phyloP scores from a whole-genome alignment of 2,888 invertebrate species.

The Acronicta aceris region DNA sequence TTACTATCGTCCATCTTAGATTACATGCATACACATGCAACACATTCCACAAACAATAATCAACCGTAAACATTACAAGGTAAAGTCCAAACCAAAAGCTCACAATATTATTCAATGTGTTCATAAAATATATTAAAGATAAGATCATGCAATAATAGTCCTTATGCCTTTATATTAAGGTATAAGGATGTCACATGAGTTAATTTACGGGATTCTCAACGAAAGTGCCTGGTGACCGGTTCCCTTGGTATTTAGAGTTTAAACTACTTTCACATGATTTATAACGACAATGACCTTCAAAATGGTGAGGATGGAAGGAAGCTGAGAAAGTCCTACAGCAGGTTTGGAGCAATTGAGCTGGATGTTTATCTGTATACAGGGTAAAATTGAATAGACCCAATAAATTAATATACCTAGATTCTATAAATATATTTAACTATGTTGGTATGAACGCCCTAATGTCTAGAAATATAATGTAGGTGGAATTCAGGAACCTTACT shows the following conservation, averaged over 20 bases:
- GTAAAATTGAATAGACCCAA: no score
- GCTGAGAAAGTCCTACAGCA: conserved; percentile 16
- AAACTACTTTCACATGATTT: conserved; percentile 59
- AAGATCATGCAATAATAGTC: conserved; percentile 18
- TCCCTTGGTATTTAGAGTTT: conserved; percentile 45
- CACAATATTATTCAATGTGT: background rate
- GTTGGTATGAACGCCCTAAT: no score
- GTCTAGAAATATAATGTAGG: no score
- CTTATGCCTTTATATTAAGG: conserved; percentile 31
- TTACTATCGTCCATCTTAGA: conserved; percentile 39
- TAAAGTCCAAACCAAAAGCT: conserved; percentile 10
- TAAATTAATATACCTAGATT: no score
- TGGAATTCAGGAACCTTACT: no score
- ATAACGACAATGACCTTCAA: conserved; percentile 54
- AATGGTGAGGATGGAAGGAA: conserved; percentile 6
- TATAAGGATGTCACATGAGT: conserved; percentile 31
- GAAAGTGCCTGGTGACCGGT: conserved; percentile 56
- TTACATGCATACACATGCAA: conserved; percentile 19
- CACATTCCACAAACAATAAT: conserved; percentile 10
- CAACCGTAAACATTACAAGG: background rate
- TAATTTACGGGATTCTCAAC: conserved; percentile 49
- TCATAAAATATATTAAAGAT: conserved; percentile 21
- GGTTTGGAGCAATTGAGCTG: conserved; percentile 18
- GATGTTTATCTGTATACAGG: no score
- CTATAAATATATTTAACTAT: no score